A percentile compares a stretch with the other conserved stretches of the same genome.
Conservation (phyloP, 2,797 vertebrate genomes). For the Melanogrammus aeglefinus region DNA sequence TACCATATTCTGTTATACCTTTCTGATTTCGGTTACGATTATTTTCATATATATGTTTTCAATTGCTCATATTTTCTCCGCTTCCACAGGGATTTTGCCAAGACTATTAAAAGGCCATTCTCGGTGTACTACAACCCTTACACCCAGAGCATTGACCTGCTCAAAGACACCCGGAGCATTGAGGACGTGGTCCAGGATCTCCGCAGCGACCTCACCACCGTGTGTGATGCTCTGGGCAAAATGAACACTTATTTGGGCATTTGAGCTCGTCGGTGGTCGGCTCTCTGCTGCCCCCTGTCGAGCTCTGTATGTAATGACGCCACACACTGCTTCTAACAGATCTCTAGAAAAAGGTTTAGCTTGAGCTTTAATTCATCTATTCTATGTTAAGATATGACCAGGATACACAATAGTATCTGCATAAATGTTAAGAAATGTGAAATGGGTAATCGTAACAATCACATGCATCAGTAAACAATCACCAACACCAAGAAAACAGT, state of each 20-base stretch:
- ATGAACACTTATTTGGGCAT: constrained; percentile 98
- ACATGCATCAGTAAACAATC: neutral
- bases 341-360: neutral
- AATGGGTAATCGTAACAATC: neutral
- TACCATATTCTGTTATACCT: neutral
- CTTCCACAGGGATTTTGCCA: constrained; percentile 87
- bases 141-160: constrained; percentile 91
- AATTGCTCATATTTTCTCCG: constrained; percentile 7
- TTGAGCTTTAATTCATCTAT: neutral
- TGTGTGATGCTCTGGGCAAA: constrained; percentile 93
- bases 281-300: neutral
- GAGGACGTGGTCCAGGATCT: constrained; percentile 94
- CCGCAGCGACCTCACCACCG: constrained; percentile 89
- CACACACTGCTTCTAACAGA: neutral
- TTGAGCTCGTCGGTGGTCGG: constrained; percentile 52
- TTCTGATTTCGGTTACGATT: neutral
- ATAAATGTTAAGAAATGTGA: neutral
- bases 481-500: neutral
- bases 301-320: neutral
- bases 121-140: constrained; percentile 97
- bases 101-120: constrained; percentile 91
- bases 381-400: neutral
- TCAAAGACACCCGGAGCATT: constrained; percentile 92
- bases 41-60: too few species aligned
- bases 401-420: neutral